Base-by-base conservation (phyloP, 2,888 invertebrate species). In the Rhagonycha lutea region DNA sequence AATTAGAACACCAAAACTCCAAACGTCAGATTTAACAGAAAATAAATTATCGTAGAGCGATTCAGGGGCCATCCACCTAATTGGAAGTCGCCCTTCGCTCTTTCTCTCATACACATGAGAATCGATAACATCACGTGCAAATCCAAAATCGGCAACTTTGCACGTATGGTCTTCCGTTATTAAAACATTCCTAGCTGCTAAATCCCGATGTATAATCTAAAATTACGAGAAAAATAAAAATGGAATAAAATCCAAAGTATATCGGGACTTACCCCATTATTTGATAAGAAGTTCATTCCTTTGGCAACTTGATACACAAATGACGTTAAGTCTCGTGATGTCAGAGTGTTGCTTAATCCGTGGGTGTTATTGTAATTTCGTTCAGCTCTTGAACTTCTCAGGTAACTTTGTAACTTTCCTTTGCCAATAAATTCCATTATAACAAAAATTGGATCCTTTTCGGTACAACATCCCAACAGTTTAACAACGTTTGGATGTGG, bases 41-140 rank as follows among this genome's bases (percentile, higher is more conserved):
- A 97, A 98, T 84, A 97, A 93, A 85, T 97, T 97, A 86, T 98
- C 97, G 86, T 96, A 96, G 1, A 98, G 91, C 1, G 97, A 96
- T 85, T 98, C 98, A 0, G 97, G 96, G 0, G 98, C 96, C 98
- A 98, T 98, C 98, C 98, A 98, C 86, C 97, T 89, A 65, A 92
- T 91, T 1, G 92, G 92, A 24, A 91, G 84, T 61, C 90, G 86
- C 12, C 77, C 96, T 84, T 96, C 96, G 79, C 95, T 95, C 84
- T 96, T 96, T 60, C 96, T 90, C 85, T 96, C 96, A 84, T 96
- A 96, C n/a, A 96, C 92, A 82, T 95, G 95, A n/a, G 95, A 94
- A 5, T 94, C 94, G 3, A 94, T 93, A 0, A 98, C 93, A 87
- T 97, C 97, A 69, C 98, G 90, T 0, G 97, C 97, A 82, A 98